phyloP scores from a whole-genome alignment of 2,888 invertebrate genomes.

The Cheilosia vulpina region DNA sequence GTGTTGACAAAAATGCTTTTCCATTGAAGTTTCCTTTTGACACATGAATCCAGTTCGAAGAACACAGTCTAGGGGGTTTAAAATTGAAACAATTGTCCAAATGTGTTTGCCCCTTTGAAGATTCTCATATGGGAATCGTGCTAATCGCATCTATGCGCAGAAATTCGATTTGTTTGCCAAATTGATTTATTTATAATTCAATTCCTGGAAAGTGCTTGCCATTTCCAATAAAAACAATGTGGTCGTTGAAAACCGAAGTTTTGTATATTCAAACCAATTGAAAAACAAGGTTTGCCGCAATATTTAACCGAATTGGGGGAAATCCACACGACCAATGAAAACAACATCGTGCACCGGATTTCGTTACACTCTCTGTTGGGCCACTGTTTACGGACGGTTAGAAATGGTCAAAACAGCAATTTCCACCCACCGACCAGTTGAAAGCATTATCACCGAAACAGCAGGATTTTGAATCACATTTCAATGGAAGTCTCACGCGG shows the following conservation, averaged over 20 bases:
- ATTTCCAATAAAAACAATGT: constrained; percentile 1
- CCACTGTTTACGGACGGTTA: not conserved
- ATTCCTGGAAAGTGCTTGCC: constrained; percentile 15
- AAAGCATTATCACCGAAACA: constrained; percentile 10
- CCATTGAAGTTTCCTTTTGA: not conserved
- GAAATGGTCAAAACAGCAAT: constrained; percentile 5
- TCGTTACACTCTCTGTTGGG: not conserved
- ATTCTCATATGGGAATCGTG: no score
- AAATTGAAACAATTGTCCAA: no score
- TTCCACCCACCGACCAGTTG: not conserved
- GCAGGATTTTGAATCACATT: constrained; percentile 33
- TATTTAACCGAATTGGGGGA: not conserved
- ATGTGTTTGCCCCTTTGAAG: no score
- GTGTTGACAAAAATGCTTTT: no score
- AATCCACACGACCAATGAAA: constrained; percentile 18
- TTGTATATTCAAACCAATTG: not conserved
- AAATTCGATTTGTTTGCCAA: constrained; percentile 8
- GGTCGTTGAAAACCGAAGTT: not conserved
- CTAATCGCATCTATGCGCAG: no score
- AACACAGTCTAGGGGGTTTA: no score
- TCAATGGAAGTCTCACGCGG: constrained; percentile 12
- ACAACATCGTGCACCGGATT: not conserved
- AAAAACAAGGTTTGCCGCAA: not conserved
- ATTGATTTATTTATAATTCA: not conserved
- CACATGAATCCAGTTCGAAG: not conserved